Evolutionary conservation across 2,888 invertebrate species (phyloP), one percentile per base, ranked within the genome.

Genomic region (Drosophila neonasuta): DNA sequence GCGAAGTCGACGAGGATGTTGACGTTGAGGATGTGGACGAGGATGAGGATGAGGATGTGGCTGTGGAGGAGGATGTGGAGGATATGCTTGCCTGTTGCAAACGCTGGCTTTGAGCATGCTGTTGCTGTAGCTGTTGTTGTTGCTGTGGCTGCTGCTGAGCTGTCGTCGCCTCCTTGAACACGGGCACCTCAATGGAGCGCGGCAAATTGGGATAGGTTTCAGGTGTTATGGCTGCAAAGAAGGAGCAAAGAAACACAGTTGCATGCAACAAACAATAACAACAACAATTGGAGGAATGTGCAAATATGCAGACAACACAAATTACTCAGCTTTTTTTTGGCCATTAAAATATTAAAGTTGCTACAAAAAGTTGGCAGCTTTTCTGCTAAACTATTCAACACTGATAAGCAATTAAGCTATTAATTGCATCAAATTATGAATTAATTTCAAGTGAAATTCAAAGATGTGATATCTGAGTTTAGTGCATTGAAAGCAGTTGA

Each of bases 191-290:
- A 57, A 89, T 89, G 48, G 80, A 79, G 11, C 89, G 89, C 32
- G 89, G 89, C 62, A 89, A 67, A 67, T 89, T 85, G 24, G 89
- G 89, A 65, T 87, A 85, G n/a, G 71, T 69, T 63, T 88, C 77
- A 5, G 87, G 85, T 39, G 89, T 89, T 36, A 89, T 89, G 41
- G 89, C 89, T 89, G 67, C 8, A 74, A 62, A 24, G 24, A 24
- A 24, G 24, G 6, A 6, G 24, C 24, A 24, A 42, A 39, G 20
- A 6, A 20, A 24, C 8, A 24, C 10, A 10, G n/a, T 13, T 7
- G n/a, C 9, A 32, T 32, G 32, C 36, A 36, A 5, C 36, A 29
- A 13, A 7, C 2, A 9, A 60, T 7, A 15, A 13, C 17, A 13
- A 45, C 3, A 24, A 15, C 3, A 2, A 45, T 1, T 11, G n/a